phyloP scores from a whole-genome alignment of 23 tunicate genomes.

The Botrylloides violaceus region DNA sequence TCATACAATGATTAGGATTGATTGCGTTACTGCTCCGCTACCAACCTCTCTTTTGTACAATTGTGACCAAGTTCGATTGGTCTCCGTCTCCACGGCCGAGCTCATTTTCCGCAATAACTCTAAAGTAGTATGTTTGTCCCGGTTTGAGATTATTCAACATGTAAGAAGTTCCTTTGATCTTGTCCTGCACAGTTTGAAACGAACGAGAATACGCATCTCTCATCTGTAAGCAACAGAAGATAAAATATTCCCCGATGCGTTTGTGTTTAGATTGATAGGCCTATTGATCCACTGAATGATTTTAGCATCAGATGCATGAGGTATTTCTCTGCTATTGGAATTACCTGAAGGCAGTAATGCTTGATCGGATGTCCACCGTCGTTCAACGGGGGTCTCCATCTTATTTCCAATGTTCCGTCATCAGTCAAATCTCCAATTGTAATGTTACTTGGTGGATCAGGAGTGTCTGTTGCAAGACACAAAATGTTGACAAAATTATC shows the following conservation, averaged over 20 bases:
- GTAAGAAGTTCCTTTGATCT: conserved; percentile 47
- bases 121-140: conserved; percentile 87
- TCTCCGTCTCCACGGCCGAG: conserved; percentile 84
- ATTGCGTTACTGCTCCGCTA: too few species aligned
- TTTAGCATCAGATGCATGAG: too few species aligned
- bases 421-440: conserved; percentile 76
- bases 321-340: too few species aligned
- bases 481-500: too few species aligned
- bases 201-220: conserved; percentile 88
- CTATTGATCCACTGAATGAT: too few species aligned
- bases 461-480: conserved; percentile 82
- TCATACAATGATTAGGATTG: too few species aligned
- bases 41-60: conserved; percentile 76
- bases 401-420: conserved; percentile 64
- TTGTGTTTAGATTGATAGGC: too few species aligned
- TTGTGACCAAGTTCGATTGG: conserved; percentile 82
- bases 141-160: conserved; percentile 74
- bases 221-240: conserved; percentile 31
- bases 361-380: conserved; percentile 87
- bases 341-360: conserved; percentile 88
- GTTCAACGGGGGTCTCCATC: conserved; percentile 79
- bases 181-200: conserved; percentile 89
- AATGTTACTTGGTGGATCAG: conserved; percentile 96
- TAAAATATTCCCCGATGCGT: too few species aligned
- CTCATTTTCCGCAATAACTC: conserved; percentile 87